Conservation (phyloP, 2,113 vertebrate species). For the Syrrhaptes paradoxus region DNA sequence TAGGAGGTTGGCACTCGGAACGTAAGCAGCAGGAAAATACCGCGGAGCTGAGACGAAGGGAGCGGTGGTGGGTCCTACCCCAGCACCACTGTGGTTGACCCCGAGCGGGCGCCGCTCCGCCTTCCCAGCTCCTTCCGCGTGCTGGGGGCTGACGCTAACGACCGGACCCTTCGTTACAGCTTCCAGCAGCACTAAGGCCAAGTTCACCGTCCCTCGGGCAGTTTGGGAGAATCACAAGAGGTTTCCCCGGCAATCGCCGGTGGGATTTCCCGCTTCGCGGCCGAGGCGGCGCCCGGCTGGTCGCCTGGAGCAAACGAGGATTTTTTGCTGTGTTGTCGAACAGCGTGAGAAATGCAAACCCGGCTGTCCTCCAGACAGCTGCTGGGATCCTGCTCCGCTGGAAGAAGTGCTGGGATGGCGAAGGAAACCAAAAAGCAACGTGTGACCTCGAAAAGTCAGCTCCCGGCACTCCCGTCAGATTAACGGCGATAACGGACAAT, state of each 20-base stretch:
- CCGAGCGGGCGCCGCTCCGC: neutral
- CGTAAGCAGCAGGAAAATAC: slow-evolving; percentile 16
- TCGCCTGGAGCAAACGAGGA: neutral
- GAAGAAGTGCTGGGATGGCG: neutral
- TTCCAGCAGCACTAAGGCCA: neutral
- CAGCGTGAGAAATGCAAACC: neutral
- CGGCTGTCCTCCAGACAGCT: rapidly evolving
- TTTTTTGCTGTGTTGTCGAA: neutral
- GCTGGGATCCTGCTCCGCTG: neutral
- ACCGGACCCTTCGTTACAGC: neutral
- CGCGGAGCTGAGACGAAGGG: neutral
- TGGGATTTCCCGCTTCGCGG: rapidly evolving
- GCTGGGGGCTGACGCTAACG: neutral
- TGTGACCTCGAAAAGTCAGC: neutral
- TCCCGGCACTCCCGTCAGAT: neutral
- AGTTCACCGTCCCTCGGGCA: neutral
- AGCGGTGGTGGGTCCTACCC: neutral
- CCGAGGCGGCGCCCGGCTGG: neutral
- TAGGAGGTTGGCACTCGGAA: slow-evolving; percentile 25
- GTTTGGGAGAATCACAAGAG: neutral
- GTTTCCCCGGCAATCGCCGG: neutral
- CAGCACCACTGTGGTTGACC: neutral
- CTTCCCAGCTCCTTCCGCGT: neutral
- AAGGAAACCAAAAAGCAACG: neutral
- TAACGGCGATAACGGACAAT: neutral